Evolutionary conservation across 2,797 vertebrate genomes (phyloP).

Genomic region (Pangasius krempfi): DNA sequence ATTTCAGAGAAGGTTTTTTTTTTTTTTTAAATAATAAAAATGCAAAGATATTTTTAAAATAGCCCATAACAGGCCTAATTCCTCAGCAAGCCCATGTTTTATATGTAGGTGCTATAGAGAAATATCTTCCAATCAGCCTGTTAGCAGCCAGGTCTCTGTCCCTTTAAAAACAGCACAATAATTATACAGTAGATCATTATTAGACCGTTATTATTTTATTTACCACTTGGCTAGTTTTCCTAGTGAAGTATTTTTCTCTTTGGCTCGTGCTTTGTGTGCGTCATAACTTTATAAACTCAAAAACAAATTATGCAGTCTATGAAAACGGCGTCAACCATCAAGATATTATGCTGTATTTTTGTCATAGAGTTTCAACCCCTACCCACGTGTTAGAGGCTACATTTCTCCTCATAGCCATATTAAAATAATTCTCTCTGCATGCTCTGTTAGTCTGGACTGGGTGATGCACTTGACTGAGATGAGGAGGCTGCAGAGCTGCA

Average conservation of each 20-base stretch:
- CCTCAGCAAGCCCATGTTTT: not conserved
- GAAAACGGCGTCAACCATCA: not conserved
- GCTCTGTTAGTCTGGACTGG: slow-evolving; percentile 25
- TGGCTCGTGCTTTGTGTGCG: not conserved
- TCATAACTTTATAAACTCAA: not conserved
- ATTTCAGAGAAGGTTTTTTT: not conserved
- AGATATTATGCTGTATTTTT: not conserved
- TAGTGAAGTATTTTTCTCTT: not conserved
- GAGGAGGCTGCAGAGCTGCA: slow-evolving; percentile 42
- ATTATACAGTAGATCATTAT: no score
- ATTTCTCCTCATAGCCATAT: slow-evolving; percentile 4
- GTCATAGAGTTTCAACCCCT: not conserved
- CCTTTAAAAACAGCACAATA: not conserved
- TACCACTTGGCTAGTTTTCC: not conserved
- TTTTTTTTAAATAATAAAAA: not conserved
- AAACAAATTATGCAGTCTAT: not conserved
- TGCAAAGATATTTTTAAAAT: not conserved
- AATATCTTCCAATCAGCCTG: not conserved
- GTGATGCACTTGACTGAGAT: slow-evolving; percentile 41
- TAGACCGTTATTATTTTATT: not conserved
- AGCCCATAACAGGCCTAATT: not conserved
- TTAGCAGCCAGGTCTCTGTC: not conserved
- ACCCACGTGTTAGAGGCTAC: not conserved
- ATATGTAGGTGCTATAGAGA: not conserved
- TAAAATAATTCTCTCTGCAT: slow-evolving; percentile 20